These are phyloP conservation scores for Coelinius sp. DNA, from an alignment of 2,888 invertebrate species.

Conservation along the genomic window DNA sequence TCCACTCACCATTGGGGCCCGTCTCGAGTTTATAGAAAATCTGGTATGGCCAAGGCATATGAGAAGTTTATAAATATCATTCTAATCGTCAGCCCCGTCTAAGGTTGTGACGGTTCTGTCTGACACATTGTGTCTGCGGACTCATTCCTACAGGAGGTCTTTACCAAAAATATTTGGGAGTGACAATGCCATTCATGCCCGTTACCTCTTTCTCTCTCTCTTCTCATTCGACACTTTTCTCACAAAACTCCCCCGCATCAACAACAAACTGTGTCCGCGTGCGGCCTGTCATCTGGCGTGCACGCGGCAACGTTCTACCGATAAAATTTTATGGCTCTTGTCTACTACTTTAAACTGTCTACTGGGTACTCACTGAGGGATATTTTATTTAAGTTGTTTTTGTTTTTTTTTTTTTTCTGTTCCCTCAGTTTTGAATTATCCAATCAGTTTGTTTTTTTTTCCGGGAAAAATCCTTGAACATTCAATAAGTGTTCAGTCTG, in stretches of 20 bases:
- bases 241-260: conserved; percentile 7
- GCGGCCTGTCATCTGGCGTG: conserved; percentile 49
- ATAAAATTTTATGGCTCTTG: conserved; percentile 30
- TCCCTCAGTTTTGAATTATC: background rate
- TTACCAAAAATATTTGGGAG: background rate
- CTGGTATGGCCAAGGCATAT: conserved; percentile 15
- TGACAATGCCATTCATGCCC: conserved; percentile 32
- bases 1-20: conserved; percentile 48
- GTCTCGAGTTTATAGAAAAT: conserved; percentile 52
- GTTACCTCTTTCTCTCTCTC: too few species aligned
- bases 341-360: conserved; percentile 24
- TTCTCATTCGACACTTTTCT: conserved; percentile 39
- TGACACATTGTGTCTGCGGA: conserved; percentile 2
- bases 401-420: background rate
- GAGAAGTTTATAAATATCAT: conserved; percentile 32
- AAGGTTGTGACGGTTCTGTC: background rate
- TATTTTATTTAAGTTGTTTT: background rate
- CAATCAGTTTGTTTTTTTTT: background rate
- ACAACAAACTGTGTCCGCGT: conserved; percentile 41
- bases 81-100: background rate
- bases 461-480: background rate
- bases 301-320: conserved; percentile 44
- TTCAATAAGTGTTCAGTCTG: background rate
- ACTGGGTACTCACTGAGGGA: conserved; percentile 9
- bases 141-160: conserved; percentile 16